A percentile compares a stretch with the other conserved stretches of the same genome.
Conservation (phyloP, 2,113 vertebrate genomes). For the Cyanoderma ruficeps region DNA sequence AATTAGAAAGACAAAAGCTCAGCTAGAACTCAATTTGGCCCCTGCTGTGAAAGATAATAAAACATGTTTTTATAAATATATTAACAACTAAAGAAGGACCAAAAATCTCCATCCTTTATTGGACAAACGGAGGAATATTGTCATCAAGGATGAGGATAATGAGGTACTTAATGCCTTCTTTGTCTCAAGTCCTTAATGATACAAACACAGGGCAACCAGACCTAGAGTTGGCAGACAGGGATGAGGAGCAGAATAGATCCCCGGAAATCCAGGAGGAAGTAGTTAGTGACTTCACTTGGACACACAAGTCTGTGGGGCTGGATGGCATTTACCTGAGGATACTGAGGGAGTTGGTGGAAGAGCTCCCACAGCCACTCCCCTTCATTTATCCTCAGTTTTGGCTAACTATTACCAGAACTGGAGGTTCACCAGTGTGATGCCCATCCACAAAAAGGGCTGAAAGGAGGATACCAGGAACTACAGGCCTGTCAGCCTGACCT, state of each 20-base stretch:
- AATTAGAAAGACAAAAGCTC: not conserved
- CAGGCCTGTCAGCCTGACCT: not conserved
- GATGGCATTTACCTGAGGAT: not conserved
- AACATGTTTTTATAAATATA: not conserved
- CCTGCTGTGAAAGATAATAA: not conserved
- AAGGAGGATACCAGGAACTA: not conserved
- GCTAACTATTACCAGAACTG: not conserved
- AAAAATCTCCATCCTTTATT: not conserved
- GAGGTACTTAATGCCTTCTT: not conserved
- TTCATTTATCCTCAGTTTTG: not conserved
- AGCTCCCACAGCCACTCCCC: not conserved
- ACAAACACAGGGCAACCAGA: not conserved
- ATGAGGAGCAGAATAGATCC: not conserved
- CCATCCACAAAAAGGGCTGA: not conserved
- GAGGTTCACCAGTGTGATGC: not conserved
- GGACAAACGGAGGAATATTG: rapidly evolving
- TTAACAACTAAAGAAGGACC: not conserved
- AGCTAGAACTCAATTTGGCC: not conserved
- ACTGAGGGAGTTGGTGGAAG: not conserved
- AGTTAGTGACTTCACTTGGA: not conserved
- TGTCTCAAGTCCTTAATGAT: not conserved
- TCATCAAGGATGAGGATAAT: not conserved
- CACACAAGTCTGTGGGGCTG: not conserved
- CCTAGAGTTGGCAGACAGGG: not conserved
- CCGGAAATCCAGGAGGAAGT: not conserved